Base-by-base conservation (phyloP, 2,797 vertebrate genomes). In the Hemibagrus guttatus region DNA sequence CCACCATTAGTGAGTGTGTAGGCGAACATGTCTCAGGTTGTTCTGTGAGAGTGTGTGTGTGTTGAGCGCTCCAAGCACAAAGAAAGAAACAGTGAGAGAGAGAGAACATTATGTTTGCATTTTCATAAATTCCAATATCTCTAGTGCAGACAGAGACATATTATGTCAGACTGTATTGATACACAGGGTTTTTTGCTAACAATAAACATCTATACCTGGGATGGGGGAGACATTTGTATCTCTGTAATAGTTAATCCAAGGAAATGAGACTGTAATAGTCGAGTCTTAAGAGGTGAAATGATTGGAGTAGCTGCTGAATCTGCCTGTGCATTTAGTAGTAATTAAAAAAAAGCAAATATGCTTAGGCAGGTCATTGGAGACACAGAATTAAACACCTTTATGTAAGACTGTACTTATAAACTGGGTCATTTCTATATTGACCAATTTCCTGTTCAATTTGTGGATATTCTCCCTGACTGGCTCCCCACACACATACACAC, bases 1-100 rank as follows among this genome's bases (percentile, higher is more conserved):
- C 19, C 42, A 26, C 72, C 74, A 66, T 85, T 78, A 78, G 84
- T 19, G 72, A 78, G 59, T 54, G 84, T 85, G 84, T 78, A 85
- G 84, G 72, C 59, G 71, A 85, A 78, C 28, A 39, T 66, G 72
- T 64, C 84, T 85, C 72, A 78, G 84, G 72, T 75, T 54, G 59
- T 66, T 52, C 71, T 31, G 84, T 76, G 84, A 63, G 72, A 76
- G 69, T 31, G 68, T 81, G 19, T 71, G 69, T 9, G 9, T 49
- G 17, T 28, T 23, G 42, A 63, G 35, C 35, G 49, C 82, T 72
- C 21, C 82, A 39, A 61, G 69, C 56, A 3, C 39, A 59, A 5
- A 72, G 68, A 52, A 23, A 49, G 42, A 35, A 17, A 35, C 6
- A 39, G 31, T 7, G 39, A 75, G 23, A 7, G 19, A 81, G 28